Evolutionary conservation across 2,888 invertebrate genomes (phyloP).

Genomic region (Polia nebulosa): DNA sequence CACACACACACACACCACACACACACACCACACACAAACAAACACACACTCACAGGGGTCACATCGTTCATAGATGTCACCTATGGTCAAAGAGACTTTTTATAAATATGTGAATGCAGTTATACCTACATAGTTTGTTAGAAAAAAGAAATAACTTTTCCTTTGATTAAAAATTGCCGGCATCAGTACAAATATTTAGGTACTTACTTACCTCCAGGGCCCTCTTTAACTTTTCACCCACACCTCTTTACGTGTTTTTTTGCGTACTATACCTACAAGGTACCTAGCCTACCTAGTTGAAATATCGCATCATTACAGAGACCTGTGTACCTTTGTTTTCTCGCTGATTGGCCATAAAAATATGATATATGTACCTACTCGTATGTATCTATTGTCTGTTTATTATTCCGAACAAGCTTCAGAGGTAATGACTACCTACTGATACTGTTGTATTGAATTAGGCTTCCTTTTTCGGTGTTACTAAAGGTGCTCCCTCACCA

Average conservation of each 20-base stretch:
- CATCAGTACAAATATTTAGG: background rate
- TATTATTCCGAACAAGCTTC: conserved; percentile 46
- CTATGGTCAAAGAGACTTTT: too few species aligned
- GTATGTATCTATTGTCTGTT: conserved; percentile 23
- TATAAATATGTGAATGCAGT: too few species aligned
- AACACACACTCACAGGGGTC: too few species aligned
- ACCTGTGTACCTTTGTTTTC: conserved; percentile 33
- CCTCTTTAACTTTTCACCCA: background rate
- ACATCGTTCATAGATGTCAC: too few species aligned
- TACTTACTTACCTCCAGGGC: background rate
- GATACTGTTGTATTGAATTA: conserved; percentile 33
- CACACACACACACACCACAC: too few species aligned
- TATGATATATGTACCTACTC: too few species aligned
- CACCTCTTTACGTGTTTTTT: background rate
- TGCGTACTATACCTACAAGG: background rate
- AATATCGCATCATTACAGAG: conserved; percentile 13
- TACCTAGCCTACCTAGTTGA: background rate
- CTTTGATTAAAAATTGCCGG: background rate
- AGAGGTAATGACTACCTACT: conserved; percentile 8
- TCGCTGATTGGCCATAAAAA: conserved; percentile 53
- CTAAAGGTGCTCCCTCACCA: too few species aligned
- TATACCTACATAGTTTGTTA: too few species aligned
- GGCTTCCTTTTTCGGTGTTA: conserved; percentile 16
- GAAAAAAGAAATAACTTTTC: too few species aligned
- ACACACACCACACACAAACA: too few species aligned